A percentile compares a stretch with the other conserved stretches of the same genome.
Conservation (phyloP, 1,140 invertebrate species). For the Solenopsis invicta region DNA sequence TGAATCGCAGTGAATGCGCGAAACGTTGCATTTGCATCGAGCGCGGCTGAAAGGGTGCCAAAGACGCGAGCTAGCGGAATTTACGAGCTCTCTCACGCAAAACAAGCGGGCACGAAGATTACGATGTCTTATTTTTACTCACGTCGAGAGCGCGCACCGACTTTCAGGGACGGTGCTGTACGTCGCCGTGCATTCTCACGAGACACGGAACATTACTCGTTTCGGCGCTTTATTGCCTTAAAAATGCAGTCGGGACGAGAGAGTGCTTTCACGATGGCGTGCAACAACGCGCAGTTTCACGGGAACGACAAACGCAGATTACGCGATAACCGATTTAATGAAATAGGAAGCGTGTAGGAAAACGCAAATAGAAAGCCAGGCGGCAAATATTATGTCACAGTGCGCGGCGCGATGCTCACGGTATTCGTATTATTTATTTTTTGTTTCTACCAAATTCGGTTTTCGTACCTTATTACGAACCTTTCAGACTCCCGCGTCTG, state of each 20-base stretch:
- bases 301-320: conserved; percentile 21
- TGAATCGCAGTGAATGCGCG: background rate
- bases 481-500: background rate
- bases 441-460: background rate
- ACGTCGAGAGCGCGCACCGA: background rate
- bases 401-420: background rate
- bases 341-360: conserved; percentile 27
- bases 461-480: background rate
- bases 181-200: background rate
- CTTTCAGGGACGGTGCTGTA: conserved; percentile 45
- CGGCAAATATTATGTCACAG: background rate
- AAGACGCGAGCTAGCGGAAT: conserved; percentile 28
- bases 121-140: conserved; percentile 54
- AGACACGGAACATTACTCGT: background rate
- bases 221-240: background rate
- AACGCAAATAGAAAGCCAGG: conserved; percentile 4
- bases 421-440: conserved; percentile 12
- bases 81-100: conserved; percentile 21
- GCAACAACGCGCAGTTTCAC: conserved; percentile 30
- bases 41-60: conserved; percentile 30
- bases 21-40: conserved; percentile 41
- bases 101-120: conserved; percentile 32
- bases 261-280: conserved; percentile 15
- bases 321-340: conserved; percentile 21
- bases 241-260: conserved; percentile 18